phyloP scores from a whole-genome alignment of 2,113 vertebrate species.

The Lucifuga dentata region DNA sequence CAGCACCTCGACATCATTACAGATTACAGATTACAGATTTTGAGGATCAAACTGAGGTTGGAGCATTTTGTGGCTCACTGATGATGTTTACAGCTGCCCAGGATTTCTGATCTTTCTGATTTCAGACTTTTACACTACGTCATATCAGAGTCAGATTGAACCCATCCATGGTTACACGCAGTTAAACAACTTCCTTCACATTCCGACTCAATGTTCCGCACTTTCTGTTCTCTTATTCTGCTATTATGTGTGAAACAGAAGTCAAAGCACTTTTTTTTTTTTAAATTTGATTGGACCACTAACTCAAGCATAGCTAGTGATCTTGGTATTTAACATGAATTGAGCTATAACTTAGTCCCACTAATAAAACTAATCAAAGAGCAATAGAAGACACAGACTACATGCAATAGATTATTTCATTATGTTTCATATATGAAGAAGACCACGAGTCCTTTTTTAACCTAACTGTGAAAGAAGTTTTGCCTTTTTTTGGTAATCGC shows the following conservation, averaged over 20 bases:
- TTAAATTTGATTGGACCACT: background rate
- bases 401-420: slow-evolving; percentile 38
- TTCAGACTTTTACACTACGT: slow-evolving; percentile 36
- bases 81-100: slow-evolving; percentile 17
- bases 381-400: slow-evolving; percentile 57
- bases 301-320: slow-evolving; percentile 27
- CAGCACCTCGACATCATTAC: slow-evolving; percentile 29
- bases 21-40: background rate
- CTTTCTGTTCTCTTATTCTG: slow-evolving; percentile 35
- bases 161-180: slow-evolving; percentile 15
- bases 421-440: slow-evolving; percentile 5
- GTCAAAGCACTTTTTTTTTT: slow-evolving; percentile 47
- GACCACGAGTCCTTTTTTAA: slow-evolving; percentile 10
- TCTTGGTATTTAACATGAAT: slow-evolving; percentile 15
- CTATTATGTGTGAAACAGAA: slow-evolving; percentile 9
- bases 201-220: slow-evolving; percentile 50
- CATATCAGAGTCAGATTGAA: slow-evolving; percentile 3
- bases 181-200: slow-evolving; percentile 49
- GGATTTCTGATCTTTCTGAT: background rate
- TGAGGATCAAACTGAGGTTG: slow-evolving; percentile 9
- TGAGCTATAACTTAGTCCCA: slow-evolving; percentile 42
- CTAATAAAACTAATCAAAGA: slow-evolving; percentile 37
- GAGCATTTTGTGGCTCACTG: slow-evolving; percentile 4
- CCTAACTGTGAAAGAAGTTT: slow-evolving; percentile 38
- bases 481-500: slow-evolving; percentile 29